These are phyloP conservation scores for Cataglyphis albicans DNA, from an alignment of 2,888 invertebrate species.

Conservation along the genomic window DNA sequence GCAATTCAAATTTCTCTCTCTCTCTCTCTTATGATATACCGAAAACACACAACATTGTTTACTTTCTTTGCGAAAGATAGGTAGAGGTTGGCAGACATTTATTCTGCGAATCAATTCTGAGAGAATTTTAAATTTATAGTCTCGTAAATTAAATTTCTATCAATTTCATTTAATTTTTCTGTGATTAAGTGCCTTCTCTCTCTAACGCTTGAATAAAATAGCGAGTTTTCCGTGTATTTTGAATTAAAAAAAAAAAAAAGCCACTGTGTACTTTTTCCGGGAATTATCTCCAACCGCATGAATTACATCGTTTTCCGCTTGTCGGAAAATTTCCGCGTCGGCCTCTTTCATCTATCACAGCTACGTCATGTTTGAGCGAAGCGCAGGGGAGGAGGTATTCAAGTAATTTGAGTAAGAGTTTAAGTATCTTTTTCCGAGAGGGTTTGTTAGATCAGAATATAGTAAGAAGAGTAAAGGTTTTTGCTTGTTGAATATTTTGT, in stretches of 20 bases:
- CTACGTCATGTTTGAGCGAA: conserved; percentile 14
- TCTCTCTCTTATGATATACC: background rate
- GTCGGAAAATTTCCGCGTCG: conserved; percentile 21
- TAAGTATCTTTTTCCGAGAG: background rate
- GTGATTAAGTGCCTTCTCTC: background rate
- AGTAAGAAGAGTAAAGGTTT: background rate
- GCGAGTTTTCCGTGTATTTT: background rate
- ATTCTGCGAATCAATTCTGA: background rate
- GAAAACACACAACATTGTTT: background rate
- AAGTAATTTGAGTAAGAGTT: conserved; percentile 23
- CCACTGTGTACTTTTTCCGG: background rate
- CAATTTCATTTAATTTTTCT: background rate
- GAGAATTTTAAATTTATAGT: background rate
- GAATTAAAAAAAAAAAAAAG: background rate
- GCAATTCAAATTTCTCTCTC: background rate
- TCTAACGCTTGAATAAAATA: background rate
- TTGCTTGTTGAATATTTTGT: background rate
- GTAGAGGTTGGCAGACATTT: background rate
- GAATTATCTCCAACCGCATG: conserved; percentile 15
- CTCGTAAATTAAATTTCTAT: background rate
- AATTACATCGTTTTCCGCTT: conserved; percentile 14
- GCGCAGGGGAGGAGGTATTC: background rate
- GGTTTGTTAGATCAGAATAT: background rate
- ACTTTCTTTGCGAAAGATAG: background rate
- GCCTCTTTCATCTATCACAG: background rate